Base-by-base conservation (phyloP, 2,888 invertebrate genomes). In the Andrena chrysosceles region DNA sequence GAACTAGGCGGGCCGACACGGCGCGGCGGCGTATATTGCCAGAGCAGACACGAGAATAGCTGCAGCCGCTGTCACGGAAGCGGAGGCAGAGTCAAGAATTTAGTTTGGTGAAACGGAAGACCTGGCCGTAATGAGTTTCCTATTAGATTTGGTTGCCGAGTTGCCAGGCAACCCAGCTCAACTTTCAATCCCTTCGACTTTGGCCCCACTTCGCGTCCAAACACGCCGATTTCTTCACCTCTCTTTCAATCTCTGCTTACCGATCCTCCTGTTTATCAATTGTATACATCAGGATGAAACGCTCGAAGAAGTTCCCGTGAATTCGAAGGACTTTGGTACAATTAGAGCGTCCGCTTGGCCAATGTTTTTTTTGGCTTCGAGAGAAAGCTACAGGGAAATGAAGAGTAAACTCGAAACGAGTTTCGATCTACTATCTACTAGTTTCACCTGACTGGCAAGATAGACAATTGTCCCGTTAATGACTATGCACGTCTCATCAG, bases 111-210 rank as follows among this genome's bases (percentile, higher is more conserved):
- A 90, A 91, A 91, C 90, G 92, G 91, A 91, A 91, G 91, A 89
- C 89, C 88, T 83, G 88, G 84, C 89, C 89, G 91, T 93, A 93
- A 93, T 93, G 93, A 93, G 92, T 93, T 93, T 93, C 91, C 92
- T 93, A 93, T 93, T 93, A 93, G 93, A 93, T 93, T 93, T 92
- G 88, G 90, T 91, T 88, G 89, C 87, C 78, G 35, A 78, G 92
- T 91, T 89, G 89, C 92, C 89, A 87, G 89, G 89, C 89, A 89
- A 93, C 91, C 83, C 54, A 75, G 79, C 70, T 85, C 86, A 90
- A 90, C 90, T 92, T 91, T 89, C 89, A 87, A 89, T 90, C 88
- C 89, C 85, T 84, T 87, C 64, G 54, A 66, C 60, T 71, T 74
- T 59, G 70, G 63, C 63, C 66, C 60, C 16, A 5, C 42, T 42